Conservation (phyloP, 2,888 invertebrate genomes). For the Dicyrtoma fusca region DNA sequence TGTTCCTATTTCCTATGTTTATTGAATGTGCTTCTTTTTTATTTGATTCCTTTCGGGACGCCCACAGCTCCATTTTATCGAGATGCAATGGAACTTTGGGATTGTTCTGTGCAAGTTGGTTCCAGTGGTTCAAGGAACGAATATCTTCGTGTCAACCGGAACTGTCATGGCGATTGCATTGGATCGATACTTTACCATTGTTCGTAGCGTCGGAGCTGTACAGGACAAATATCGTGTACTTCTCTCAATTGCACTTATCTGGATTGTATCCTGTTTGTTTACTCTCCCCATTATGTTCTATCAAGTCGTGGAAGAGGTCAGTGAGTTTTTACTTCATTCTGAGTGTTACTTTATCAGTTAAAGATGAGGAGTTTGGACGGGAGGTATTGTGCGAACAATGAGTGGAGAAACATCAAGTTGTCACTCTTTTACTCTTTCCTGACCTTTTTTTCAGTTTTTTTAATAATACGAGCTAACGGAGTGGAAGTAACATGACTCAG, state of each 20-base stretch:
- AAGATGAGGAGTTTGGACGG: background rate
- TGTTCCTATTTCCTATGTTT: too few relatives aligned
- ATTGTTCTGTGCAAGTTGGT: conserved; percentile 66
- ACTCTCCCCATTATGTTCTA: conserved; percentile 62
- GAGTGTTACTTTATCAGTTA: too few relatives aligned
- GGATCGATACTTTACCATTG: conserved; percentile 62
- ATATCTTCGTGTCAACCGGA: conserved; percentile 66
- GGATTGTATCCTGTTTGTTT: conserved; percentile 62
- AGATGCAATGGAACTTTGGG: conserved; percentile 63
- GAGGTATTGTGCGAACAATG: too few relatives aligned
- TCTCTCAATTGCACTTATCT: conserved; percentile 62
- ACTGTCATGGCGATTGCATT: conserved; percentile 66
- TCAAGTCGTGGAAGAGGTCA: conserved; percentile 58
- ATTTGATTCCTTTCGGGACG: conserved; percentile 1
- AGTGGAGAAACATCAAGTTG: too few relatives aligned
- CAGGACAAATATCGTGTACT: conserved; percentile 56
- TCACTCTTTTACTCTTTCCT: too few relatives aligned
- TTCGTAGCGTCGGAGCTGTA: conserved; percentile 59
- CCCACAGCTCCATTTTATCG: conserved; percentile 34
- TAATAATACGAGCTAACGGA: background rate
- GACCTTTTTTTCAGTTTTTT: too few relatives aligned
- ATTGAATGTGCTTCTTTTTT: background rate
- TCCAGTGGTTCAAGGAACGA: conserved; percentile 64
- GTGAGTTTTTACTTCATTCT: conserved; percentile 3
- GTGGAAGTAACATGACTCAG: background rate